phyloP scores from a whole-genome alignment of 2,888 invertebrate genomes.

The Stenolophus ochropezus region DNA sequence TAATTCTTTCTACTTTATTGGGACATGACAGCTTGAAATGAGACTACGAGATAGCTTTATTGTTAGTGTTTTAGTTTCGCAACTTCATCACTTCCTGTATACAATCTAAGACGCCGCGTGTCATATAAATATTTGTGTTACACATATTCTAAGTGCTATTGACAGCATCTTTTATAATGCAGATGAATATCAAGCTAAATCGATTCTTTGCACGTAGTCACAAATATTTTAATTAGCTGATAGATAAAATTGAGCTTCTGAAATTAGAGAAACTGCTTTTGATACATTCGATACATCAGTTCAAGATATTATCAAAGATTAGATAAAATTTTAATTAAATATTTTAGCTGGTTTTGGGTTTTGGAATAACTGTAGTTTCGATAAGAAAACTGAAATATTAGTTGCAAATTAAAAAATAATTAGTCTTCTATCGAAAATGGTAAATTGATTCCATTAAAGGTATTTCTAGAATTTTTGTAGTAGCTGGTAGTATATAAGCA shows the following conservation, averaged over 20 bases:
- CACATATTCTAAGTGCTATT: conserved; percentile 28
- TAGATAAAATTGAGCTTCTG: conserved; percentile 7
- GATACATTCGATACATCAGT: conserved; percentile 36
- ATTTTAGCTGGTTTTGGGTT: not conserved
- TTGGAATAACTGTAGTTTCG: not conserved
- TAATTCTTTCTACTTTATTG: no score
- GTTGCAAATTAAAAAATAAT: conserved; percentile 5
- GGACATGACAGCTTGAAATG: no score
- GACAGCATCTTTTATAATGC: conserved; percentile 29
- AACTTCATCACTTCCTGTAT: not conserved
- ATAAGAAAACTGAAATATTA: not conserved
- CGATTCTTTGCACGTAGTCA: conserved; percentile 35
- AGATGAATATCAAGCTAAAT: conserved; percentile 32
- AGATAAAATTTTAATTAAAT: conserved; percentile 29
- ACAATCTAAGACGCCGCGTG: not conserved
- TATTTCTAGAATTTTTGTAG: no score
- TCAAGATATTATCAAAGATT: conserved; percentile 25
- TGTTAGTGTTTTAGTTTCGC: not conserved
- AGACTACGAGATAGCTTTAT: no score
- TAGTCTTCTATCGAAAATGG: no score
- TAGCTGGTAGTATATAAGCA: no score
- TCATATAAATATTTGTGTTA: conserved; percentile 31
- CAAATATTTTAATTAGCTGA: conserved; percentile 26
- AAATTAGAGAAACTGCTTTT: conserved; percentile 26
- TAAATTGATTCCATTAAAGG: no score